phyloP scores from a whole-genome alignment of 2,888 invertebrate genomes.

The Ectemnius lituratus region DNA sequence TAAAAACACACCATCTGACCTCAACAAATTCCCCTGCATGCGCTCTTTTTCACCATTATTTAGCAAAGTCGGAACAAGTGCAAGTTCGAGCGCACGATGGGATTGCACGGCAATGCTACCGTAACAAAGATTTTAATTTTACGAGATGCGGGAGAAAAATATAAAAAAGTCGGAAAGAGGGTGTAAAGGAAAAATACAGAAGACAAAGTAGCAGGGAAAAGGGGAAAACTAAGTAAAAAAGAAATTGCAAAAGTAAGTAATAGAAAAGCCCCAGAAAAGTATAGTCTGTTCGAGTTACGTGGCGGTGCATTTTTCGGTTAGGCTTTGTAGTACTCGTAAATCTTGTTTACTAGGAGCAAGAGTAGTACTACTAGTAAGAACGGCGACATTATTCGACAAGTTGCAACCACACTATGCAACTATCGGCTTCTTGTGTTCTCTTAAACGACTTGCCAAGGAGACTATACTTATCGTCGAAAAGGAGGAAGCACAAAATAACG shows the following conservation, averaged over 20 bases:
- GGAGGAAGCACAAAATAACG: background rate
- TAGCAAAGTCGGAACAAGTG: slow-evolving; percentile 71
- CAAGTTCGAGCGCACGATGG: slow-evolving; percentile 83
- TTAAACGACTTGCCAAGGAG: background rate
- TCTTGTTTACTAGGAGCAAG: slow-evolving; percentile 40
- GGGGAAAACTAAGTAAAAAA: too few species aligned
- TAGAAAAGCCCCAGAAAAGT: too few species aligned
- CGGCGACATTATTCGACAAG: slow-evolving; percentile 24
- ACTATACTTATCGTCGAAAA: background rate
- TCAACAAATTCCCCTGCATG: too few species aligned
- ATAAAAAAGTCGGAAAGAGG: background rate
- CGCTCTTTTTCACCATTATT: too few species aligned
- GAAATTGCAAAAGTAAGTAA: too few species aligned
- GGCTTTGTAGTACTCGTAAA: slow-evolving; percentile 51
- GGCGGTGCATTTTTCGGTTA: slow-evolving; percentile 81
- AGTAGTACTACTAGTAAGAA: slow-evolving; percentile 30
- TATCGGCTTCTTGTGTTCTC: background rate
- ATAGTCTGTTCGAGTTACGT: slow-evolving; percentile 75
- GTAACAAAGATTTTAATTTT: background rate
- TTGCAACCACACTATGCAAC: background rate
- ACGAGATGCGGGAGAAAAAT: background rate
- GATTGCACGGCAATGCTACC: slow-evolving; percentile 82
- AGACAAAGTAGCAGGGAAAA: too few species aligned
- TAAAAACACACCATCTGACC: background rate
- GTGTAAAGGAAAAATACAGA: background rate